Evolutionary conservation across 2,113 vertebrate genomes (phyloP).

Genomic region (Mesocricetus auratus): DNA sequence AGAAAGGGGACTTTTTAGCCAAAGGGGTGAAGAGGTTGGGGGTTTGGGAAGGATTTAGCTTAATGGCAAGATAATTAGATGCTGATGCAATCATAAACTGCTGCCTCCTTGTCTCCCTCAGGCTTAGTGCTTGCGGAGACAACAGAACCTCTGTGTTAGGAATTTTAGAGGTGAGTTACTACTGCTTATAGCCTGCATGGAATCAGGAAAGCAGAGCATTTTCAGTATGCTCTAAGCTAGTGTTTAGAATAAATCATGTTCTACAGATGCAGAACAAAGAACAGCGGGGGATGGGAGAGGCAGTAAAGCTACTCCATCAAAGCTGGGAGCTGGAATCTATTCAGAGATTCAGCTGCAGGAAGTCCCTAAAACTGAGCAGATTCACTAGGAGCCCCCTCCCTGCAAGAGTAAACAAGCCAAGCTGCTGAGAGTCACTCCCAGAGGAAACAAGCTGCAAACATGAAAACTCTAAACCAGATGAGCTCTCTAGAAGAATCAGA

Average conservation of each 20-base stretch:
- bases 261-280: neutral
- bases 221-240: neutral
- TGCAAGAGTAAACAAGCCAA: neutral
- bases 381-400: neutral
- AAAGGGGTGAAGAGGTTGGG: too few species aligned
- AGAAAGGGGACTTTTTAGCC: neutral
- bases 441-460: neutral
- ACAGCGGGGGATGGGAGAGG: neutral
- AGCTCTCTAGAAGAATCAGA: neutral
- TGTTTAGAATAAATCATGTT: neutral
- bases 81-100: neutral
- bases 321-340: neutral
- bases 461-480: neutral
- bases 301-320: neutral
- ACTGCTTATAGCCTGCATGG: neutral
- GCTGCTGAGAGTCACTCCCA: neutral
- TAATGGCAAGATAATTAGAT: neutral
- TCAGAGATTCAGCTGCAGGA: neutral
- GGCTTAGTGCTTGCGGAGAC: neutral
- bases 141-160: neutral
- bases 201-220: neutral
- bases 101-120: neutral
- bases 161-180: conserved; percentile 2
- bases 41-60: neutral
- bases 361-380: neutral